Percentiles rank a stretch among this genome's conserved stretches.
phyloP scores from a whole-genome alignment of 2,113 vertebrate genomes.

The Calonectris borealis region DNA sequence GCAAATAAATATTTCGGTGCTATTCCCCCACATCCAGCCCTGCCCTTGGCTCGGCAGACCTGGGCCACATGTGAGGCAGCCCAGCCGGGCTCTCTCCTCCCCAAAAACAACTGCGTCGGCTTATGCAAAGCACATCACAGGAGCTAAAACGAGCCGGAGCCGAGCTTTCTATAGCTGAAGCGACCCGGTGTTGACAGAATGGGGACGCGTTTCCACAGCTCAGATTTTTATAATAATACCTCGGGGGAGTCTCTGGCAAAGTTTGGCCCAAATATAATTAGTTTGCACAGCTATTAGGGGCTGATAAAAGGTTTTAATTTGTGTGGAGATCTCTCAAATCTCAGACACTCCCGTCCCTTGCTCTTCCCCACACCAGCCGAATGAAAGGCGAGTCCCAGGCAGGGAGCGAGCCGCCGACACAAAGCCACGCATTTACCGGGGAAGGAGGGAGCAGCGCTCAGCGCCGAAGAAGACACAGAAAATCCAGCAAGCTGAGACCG shows the following conservation, averaged over 20 bases:
- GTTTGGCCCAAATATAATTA: conserved; percentile 82
- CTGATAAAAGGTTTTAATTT: conserved; percentile 82
- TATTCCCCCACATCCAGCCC: background rate
- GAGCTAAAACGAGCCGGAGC: conserved; percentile 45
- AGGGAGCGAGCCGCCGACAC: background rate
- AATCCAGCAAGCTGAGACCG: background rate
- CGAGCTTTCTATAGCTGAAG: conserved; percentile 63
- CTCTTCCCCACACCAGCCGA: conserved; percentile 12
- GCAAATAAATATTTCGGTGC: background rate
- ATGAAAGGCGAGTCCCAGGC: background rate
- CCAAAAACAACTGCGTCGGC: background rate
- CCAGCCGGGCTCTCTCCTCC: background rate
- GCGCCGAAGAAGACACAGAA: background rate
- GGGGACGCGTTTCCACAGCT: conserved; percentile 74
- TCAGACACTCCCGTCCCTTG: conserved; percentile 29
- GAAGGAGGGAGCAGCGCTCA: background rate
- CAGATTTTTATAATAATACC: conserved; percentile 79
- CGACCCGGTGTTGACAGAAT: conserved; percentile 80
- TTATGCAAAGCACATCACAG: conserved; percentile 63
- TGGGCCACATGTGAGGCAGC: background rate
- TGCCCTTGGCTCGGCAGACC: background rate
- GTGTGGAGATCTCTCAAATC: conserved; percentile 64
- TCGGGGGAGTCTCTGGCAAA: conserved; percentile 72
- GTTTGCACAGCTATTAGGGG: conserved; percentile 78
- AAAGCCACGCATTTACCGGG: background rate